Evolutionary conservation across 2,113 vertebrate species (phyloP), one percentile per base, ranked within the genome.

Genomic region (Campylorhamphus procurvoides): DNA sequence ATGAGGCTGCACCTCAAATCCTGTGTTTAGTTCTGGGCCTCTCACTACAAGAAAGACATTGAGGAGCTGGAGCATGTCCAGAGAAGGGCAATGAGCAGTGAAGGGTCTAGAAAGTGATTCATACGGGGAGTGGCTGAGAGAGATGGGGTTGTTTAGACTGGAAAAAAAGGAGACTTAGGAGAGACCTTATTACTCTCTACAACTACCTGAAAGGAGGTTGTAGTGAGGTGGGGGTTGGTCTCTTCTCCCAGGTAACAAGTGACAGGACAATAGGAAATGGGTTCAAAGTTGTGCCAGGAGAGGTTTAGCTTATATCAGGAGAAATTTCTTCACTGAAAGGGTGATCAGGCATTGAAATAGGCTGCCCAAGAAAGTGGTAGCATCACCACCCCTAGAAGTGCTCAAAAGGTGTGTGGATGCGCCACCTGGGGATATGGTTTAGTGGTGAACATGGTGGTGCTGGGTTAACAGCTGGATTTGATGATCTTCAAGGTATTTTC

Each of bases 1-100:
- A n/a, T 1, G 1, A 71, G n/a, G 29, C 8, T 1, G 0, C 66
- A 72, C n/a, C n/a, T 55, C 1, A 0, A 55, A 63, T 79, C 40
- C 29, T 29, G n/a, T 19, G 23, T 12, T 39, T 28, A n/a, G 22
- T n/a, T n/a, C 22, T n/a, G 31, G 31, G 64, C 31, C 25, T 22
- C 42, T 49, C 59, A 40, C 24, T 72, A 35, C 17, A 42, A 42
- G 40, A 35, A 18, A 47, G 20, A 72, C 24, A 49, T 28, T 14
- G 42, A 80, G 17, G 50, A 64, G 58, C 31, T 72, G 49, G 17
- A 64, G 35, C 7, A 5, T 10, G 24, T 35, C 46, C 35, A 42
- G 49, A 49, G 40, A 40, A 63, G 8, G 29, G 29, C 47, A 71
- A 9, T 0, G 14, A 55, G 47, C 49, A 15, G 28, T 20, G 29